Evolutionary conservation across 2,888 invertebrate species (phyloP).

Genomic region (Andricus quercusramuli): DNA sequence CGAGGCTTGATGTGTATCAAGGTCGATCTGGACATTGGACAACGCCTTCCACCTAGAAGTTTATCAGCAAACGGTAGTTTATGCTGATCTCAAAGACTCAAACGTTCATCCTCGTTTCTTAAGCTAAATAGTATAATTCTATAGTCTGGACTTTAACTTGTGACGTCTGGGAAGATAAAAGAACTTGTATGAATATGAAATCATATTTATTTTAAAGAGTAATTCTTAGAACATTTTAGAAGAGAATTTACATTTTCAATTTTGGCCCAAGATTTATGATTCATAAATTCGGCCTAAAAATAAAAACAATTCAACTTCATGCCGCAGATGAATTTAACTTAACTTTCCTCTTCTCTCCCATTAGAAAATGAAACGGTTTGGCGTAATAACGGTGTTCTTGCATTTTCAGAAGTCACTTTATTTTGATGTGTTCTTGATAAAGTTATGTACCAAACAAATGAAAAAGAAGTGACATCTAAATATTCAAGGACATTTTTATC

Average conservation of each 20-base stretch:
- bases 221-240: not conserved
- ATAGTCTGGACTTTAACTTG: not conserved
- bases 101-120: conserved; percentile 8
- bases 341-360: too few relatives aligned
- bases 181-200: not conserved
- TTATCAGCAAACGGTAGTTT: conserved; percentile 59
- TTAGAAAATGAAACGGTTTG: not conserved
- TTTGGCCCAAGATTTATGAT: not conserved
- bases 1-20: conserved; percentile 58
- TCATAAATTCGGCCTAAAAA: conserved; percentile 23
- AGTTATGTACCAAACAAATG: too few relatives aligned
- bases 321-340: not conserved
- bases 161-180: not conserved
- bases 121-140: not conserved
- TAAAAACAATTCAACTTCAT: conserved; percentile 3
- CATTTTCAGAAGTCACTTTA: too few relatives aligned
- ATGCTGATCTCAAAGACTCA: conserved; percentile 41
- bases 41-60: conserved; percentile 60
- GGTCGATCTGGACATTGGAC: conserved; percentile 50
- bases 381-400: too few relatives aligned
- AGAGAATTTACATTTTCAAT: not conserved
- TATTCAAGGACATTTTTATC: too few relatives aligned
- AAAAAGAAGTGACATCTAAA: too few relatives aligned
- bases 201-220: not conserved
- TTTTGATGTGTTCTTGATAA: too few relatives aligned